Base-by-base conservation (phyloP, 2,113 vertebrate genomes). In the Alouatta palliata region DNA sequence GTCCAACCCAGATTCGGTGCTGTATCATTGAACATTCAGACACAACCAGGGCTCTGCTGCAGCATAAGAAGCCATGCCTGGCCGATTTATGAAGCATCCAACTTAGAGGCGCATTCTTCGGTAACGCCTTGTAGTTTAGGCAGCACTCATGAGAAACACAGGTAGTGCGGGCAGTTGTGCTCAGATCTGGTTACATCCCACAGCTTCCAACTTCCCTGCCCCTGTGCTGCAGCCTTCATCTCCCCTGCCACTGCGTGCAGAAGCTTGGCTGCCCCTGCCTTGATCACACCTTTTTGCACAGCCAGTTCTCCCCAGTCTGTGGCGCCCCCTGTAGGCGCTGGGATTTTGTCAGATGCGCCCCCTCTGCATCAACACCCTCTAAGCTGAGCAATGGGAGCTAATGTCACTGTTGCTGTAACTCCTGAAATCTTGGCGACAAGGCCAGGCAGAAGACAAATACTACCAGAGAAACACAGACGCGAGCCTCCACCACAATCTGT, bases 21-120 rank as follows among this genome's bases (percentile, higher is more conserved):
- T 91, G 82, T 97, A 97, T 98, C 98, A 98, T 97, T 98, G 98
- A 97, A 92, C 92, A 97, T 97, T 87, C 95, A 98, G 97, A 94
- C 95, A 96, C 96, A 98, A 92, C 96, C 92, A 96, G 95, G 91
- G 89, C 92, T 96, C 92, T 35, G 2, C 0, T 70, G 87, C 68
- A 0, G 96, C 68, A 91, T 91, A 37, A 97, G 97, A 97, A 97
- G 30, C 86, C 52, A 88, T 32, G 93, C 93, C 97, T 97, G 94
- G 96, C 94, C 98, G 97, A 90, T 98, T 98, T 97, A 98, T 97
- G 97, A 97, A 98, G 91, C 97, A 87, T 71, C 81, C 95, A 54
- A 84, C 96, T 98, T 94, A 94, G 77, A 96, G 23, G 1, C 3
- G 54, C 90, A 90, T 97, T 97, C 92, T 96, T 95, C 92, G 6